phyloP scores from a whole-genome alignment of 2,888 invertebrate species.

The Ptilodon capucinus region DNA sequence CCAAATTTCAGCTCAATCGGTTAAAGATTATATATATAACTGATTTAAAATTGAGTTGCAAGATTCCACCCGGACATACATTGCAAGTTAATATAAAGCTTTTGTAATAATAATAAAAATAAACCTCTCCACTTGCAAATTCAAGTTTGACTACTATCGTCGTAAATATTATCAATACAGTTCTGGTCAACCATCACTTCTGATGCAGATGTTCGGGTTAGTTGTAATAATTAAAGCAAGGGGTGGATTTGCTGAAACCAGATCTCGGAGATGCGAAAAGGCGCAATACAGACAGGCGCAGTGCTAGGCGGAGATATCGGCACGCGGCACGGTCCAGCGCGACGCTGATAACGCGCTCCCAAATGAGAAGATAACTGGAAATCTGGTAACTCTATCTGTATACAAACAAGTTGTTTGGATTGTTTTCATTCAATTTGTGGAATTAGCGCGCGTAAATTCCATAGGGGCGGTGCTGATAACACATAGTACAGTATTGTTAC shows the following conservation, averaged over 20 bases:
- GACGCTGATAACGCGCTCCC: conserved; percentile 19
- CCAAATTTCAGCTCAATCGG: no score
- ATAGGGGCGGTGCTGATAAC: background rate
- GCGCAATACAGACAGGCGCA: conserved; percentile 2
- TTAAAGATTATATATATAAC: no score
- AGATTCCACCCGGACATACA: no score
- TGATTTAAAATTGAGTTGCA: no score
- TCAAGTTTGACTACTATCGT: no score
- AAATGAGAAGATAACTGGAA: conserved; percentile 11
- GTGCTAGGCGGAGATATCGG: conserved; percentile 30
- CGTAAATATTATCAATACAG: no score
- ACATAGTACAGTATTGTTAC: no score
- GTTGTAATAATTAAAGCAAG: background rate
- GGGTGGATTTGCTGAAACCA: conserved; percentile 21
- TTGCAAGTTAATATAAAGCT: no score
- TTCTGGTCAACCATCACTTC: no score
- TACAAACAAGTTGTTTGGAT: background rate
- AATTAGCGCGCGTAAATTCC: background rate
- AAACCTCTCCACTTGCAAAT: no score
- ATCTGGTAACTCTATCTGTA: conserved; percentile 8
- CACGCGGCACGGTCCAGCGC: conserved; percentile 18
- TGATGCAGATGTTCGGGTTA: background rate
- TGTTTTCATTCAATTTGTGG: background rate
- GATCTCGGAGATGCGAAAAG: conserved; percentile 9
- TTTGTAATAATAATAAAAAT: no score